Evolutionary conservation across 2,888 invertebrate species (phyloP).

Genomic region (Tachystola acroxantha): DNA sequence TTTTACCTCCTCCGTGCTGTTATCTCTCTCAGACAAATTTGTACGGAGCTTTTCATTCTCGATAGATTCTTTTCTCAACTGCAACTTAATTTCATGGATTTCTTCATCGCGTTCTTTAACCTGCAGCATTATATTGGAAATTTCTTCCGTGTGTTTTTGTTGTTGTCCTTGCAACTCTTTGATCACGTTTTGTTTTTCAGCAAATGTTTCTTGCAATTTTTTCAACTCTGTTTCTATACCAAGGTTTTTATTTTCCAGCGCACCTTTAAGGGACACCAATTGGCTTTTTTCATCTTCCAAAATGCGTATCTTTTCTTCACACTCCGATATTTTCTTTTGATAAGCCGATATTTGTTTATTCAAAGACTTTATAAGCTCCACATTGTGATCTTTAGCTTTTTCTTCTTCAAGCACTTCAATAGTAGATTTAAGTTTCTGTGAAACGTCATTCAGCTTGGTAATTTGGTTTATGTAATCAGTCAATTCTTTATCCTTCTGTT

Average conservation of each 20-base stretch:
- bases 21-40: slow-evolving; percentile 74
- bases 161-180: slow-evolving; percentile 65
- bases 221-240: slow-evolving; percentile 52
- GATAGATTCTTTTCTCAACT: slow-evolving; percentile 78
- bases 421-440: slow-evolving; percentile 71
- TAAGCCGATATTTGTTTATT: slow-evolving; percentile 71
- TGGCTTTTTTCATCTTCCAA: slow-evolving; percentile 68
- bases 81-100: slow-evolving; percentile 72
- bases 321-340: slow-evolving; percentile 58
- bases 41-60: slow-evolving; percentile 80
- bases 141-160: slow-evolving; percentile 67
- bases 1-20: slow-evolving; percentile 60
- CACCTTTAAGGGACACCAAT: slow-evolving; percentile 45
- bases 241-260: slow-evolving; percentile 46
- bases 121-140: slow-evolving; percentile 58
- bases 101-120: slow-evolving; percentile 76
- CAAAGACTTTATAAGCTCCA: slow-evolving; percentile 68
- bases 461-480: slow-evolving; percentile 73
- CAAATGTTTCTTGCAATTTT: slow-evolving; percentile 57
- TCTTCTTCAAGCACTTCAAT: slow-evolving; percentile 68
- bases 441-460: slow-evolving; percentile 70
- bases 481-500: slow-evolving; percentile 69
- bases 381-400: slow-evolving; percentile 69
- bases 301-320: slow-evolving; percentile 51
- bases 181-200: slow-evolving; percentile 63